These are phyloP conservation scores for Schrankia costaestrigalis DNA, from an alignment of 2,888 invertebrate species.

Conservation along the genomic window DNA sequence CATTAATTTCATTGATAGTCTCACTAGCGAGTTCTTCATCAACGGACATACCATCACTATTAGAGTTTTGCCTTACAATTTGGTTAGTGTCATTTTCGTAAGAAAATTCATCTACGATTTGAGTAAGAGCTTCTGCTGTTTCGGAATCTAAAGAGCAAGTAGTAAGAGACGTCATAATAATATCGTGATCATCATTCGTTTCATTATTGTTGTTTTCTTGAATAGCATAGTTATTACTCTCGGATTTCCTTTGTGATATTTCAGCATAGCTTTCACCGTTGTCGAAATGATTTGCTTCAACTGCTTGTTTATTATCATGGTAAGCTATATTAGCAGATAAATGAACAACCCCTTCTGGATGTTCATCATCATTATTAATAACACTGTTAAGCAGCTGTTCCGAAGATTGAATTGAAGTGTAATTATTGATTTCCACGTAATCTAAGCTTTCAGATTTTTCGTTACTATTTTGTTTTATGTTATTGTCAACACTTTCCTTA, in stretches of 20 bases:
- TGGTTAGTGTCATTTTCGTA: slow-evolving; percentile 18
- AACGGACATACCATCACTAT: slow-evolving; percentile 36
- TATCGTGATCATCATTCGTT: slow-evolving; percentile 2
- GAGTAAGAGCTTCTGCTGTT: slow-evolving; percentile 60
- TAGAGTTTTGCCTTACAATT: slow-evolving; percentile 9
- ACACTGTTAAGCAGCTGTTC: slow-evolving; percentile 46
- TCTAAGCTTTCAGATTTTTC: neutral
- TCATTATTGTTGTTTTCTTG: neutral
- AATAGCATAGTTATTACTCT: no score
- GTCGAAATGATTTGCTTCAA: no score
- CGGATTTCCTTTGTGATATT: no score
- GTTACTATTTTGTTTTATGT: no score
- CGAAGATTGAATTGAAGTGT: slow-evolving; percentile 40
- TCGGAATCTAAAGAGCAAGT: slow-evolving; percentile 36
- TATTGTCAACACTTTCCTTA: no score
- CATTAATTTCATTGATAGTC: slow-evolving; percentile 56
- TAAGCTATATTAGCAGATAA: no score
- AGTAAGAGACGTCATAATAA: neutral
- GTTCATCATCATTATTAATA: slow-evolving; percentile 27
- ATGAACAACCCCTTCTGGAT: no score
- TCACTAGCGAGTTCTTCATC: slow-evolving; percentile 57
- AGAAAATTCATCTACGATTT: slow-evolving; percentile 56
- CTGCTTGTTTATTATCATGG: no score
- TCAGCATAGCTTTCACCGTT: no score
- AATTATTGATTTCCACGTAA: slow-evolving; percentile 18